Evolutionary conservation across 2,113 vertebrate genomes (phyloP), one percentile per base, ranked within the genome.

Genomic region (Strix uralensis): DNA sequence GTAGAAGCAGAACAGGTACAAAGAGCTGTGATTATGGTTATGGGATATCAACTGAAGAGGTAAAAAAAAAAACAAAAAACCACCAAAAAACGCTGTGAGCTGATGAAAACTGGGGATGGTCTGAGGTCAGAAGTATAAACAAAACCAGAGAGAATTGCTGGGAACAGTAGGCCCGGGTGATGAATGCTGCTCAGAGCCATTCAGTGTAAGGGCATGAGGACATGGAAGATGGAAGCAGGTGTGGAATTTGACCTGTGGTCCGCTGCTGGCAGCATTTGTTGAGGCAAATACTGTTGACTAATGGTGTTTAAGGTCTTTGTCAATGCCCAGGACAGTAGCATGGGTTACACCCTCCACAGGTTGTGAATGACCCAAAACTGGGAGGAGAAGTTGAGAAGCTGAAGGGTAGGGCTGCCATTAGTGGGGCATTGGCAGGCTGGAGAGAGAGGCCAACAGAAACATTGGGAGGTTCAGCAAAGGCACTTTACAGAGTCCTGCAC

Each of bases 401-500:
- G 40, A 8, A 77, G 46, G 20, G 7, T 65, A n/a, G 20, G 36
- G 7, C 32, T 93, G 47, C 21, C 10, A 3, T 69, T 65, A 26
- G 62, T 40, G 27, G 9, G 22, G 9, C 36, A 8, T 67, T 46
- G 42, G 15, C 18, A 61, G 20, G 15, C 58, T 77, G 25, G 67
- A 47, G 72, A 44, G 15, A 46, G 2, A n/a, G 47, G 10, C 34
- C 22, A n/a, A 14, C 73, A 75, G 32, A 63, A 88, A 46, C 10
- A 8, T 1, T 5, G 5, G 15, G 36, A 87, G 49, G 34, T 51
- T 85, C 30, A 52, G 42, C 47, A 62, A 32, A 65, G 36, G 22
- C 0, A 0, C 13, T 46, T 74, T 26, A 25, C 10, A 36, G 38
- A 26, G 38, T 92, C 15, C 12, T 18, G 13, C 27, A 8, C 0